Conservation (phyloP, 2,888 invertebrate genomes). For the Lepidonotus clava region DNA sequence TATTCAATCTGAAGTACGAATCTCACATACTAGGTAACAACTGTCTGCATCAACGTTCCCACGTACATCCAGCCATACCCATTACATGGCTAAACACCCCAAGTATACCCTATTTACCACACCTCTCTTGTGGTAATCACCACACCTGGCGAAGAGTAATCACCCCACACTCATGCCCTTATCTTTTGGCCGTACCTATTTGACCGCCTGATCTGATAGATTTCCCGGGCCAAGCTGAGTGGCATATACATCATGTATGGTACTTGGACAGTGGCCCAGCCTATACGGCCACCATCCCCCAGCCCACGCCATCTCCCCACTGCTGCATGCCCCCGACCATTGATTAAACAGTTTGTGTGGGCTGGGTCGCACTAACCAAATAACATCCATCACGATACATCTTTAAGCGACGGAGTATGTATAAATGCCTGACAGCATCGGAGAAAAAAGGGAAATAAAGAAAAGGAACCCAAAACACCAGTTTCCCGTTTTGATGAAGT, state of each 20-base stretch:
- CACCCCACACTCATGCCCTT: neutral
- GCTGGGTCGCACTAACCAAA: conserved; percentile 9
- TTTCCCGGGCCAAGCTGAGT: neutral
- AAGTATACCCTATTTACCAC: no score
- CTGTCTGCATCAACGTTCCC: no score
- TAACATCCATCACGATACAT: conserved; percentile 37
- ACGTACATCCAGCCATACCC: no score
- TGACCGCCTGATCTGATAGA: neutral
- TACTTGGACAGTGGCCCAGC: conserved; percentile 1
- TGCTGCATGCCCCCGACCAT: neutral
- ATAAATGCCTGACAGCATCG: neutral
- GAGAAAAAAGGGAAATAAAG: no score
- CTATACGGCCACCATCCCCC: neutral
- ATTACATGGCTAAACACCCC: no score
- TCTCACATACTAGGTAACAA: no score
- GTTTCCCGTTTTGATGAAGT: no score
- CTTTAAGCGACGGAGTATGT: neutral
- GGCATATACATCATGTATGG: conserved; percentile 12
- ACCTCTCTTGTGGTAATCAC: no score
- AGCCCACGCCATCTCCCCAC: neutral
- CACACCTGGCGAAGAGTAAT: no score
- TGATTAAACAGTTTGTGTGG: conserved; percentile 30
- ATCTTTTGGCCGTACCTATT: neutral
- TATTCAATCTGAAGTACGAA: no score
- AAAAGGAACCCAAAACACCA: no score